Conservation (phyloP, 92 coral and sea anemone species). For the Phenganax marumi region DNA sequence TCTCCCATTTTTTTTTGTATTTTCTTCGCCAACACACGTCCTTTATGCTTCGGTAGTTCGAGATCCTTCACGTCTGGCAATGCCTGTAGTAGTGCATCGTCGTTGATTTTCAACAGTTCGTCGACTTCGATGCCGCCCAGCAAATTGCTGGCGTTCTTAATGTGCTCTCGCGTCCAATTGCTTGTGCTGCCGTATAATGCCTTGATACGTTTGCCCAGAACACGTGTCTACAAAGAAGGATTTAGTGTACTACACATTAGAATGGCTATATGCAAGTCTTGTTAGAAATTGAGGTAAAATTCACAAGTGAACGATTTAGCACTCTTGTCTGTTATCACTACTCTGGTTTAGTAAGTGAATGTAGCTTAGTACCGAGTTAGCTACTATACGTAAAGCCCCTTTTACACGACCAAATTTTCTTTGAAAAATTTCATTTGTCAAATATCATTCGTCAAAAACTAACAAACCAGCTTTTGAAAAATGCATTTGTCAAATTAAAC, state of each 20-base stretch:
- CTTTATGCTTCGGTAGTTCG: constrained; percentile 30
- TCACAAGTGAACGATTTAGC: neutral
- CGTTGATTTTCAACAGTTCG: constrained; percentile 11
- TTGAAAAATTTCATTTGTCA: no score
- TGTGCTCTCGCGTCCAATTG: constrained; percentile 24
- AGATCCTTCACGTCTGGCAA: constrained; percentile 22
- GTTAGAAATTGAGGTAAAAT: no score
- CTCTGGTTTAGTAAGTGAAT: neutral
- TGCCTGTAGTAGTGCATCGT: constrained; percentile 15
- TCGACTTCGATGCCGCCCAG: constrained; percentile 23
- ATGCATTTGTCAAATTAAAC: no score
- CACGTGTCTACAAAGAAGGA: constrained; percentile 9
- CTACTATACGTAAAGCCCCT: no score
- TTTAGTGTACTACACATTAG: neutral
- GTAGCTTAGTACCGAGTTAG: no score
- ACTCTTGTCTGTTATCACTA: neutral
- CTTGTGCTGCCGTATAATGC: constrained; percentile 20
- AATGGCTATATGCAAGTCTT: no score
- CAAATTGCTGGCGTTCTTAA: constrained; percentile 19
- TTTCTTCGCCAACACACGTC: constrained; percentile 34
- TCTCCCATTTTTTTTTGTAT: constrained; percentile 26
- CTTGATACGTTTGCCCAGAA: constrained; percentile 28
- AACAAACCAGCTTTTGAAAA: no score
- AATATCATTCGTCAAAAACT: no score
- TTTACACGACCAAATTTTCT: no score